Percentiles rank a stretch among this genome's conserved stretches.
Evolutionary conservation across 2,888 invertebrate species (phyloP).

Genomic region (Biston stratarius): DNA sequence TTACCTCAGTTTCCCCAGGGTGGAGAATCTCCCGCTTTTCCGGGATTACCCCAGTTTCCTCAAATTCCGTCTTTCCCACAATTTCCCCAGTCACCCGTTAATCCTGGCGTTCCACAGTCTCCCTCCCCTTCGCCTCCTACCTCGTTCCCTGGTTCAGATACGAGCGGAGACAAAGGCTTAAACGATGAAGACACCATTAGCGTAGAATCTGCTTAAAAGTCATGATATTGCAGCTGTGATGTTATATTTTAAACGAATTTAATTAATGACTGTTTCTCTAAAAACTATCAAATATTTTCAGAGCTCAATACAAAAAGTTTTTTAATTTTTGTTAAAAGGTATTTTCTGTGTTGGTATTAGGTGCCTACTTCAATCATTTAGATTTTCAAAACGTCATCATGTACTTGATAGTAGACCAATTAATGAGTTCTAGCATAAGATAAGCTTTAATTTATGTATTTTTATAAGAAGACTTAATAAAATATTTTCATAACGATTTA

Average conservation of each 20-base stretch:
- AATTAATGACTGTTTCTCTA: background rate
- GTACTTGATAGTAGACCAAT: background rate
- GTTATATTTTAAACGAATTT: background rate
- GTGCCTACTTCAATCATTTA: background rate
- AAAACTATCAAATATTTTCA: background rate
- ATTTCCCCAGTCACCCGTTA: constrained; percentile 56
- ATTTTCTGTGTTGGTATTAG: background rate
- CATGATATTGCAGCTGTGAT: background rate
- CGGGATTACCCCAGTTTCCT: constrained; percentile 52
- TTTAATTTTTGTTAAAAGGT: background rate
- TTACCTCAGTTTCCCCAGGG: constrained; percentile 53
- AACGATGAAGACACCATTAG: constrained; percentile 79
- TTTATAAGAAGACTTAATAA: background rate
- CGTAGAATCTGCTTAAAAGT: constrained; percentile 74
- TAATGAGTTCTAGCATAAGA: constrained; percentile 1
- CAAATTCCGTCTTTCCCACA: constrained; percentile 47
- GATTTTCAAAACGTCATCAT: background rate
- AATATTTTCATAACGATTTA: background rate
- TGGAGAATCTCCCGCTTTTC: constrained; percentile 34
- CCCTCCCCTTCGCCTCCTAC: constrained; percentile 62
- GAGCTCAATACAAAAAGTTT: background rate
- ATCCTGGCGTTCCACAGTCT: constrained; percentile 49
- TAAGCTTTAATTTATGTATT: constrained; percentile 8
- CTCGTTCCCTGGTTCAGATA: constrained; percentile 59
- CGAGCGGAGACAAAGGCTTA: constrained; percentile 61